Conservation (phyloP, 2,888 invertebrate genomes). For the Ethmia dodecea region DNA sequence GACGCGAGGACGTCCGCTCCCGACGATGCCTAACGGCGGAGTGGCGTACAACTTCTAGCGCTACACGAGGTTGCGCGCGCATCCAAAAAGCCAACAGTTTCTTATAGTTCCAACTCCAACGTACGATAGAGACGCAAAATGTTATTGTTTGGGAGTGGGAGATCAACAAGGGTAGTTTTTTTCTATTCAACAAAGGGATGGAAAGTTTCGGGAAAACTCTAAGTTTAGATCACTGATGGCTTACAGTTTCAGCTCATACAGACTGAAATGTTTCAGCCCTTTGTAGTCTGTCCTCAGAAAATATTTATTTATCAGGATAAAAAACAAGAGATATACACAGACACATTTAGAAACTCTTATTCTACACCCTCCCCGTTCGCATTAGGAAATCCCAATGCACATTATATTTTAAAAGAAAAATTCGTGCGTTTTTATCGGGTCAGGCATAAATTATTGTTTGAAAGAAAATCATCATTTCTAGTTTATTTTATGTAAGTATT, state of each 20-base stretch:
- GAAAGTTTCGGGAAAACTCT: slow-evolving; percentile 3
- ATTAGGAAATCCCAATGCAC: too few relatives aligned
- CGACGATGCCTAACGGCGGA: slow-evolving; percentile 54
- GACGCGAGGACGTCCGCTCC: slow-evolving; percentile 47
- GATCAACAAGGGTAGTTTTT: slow-evolving; percentile 34
- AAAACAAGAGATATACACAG: too few relatives aligned
- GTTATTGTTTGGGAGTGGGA: slow-evolving; percentile 21
- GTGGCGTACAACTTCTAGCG: slow-evolving; percentile 30
- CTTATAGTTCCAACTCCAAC: not conserved
- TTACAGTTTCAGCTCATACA: too few relatives aligned
- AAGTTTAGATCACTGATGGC: slow-evolving; percentile 4
- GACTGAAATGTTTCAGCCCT: too few relatives aligned
- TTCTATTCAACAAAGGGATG: slow-evolving; percentile 33
- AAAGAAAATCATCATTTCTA: too few relatives aligned
- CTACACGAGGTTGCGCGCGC: slow-evolving; percentile 37
- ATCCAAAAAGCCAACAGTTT: too few relatives aligned
- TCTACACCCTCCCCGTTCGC: too few relatives aligned
- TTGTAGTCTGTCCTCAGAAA: not conserved
- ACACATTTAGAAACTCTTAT: too few relatives aligned
- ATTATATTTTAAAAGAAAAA: too few relatives aligned
- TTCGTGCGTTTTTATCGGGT: too few relatives aligned
- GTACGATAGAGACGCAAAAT: slow-evolving; percentile 18
- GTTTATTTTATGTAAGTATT: too few relatives aligned
- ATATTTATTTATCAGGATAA: not conserved
- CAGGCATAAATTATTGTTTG: too few relatives aligned